A percentile compares a stretch with the other conserved stretches of the same genome.
phyloP scores from a whole-genome alignment of 2,113 vertebrate species.

The Motacilla alba region DNA sequence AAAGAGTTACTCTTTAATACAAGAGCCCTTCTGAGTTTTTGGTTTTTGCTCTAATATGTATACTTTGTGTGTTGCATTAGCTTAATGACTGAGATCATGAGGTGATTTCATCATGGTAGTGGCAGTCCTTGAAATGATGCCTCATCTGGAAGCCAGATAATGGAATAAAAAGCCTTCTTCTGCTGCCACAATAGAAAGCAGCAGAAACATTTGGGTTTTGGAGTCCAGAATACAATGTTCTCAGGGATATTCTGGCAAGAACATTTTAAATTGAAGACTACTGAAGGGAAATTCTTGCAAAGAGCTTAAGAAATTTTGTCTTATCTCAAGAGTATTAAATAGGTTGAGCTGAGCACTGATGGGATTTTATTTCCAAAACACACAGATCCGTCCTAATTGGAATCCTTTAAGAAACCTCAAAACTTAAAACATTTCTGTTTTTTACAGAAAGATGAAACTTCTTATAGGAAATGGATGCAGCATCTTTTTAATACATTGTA shows the following conservation, averaged over 20 bases:
- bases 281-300: background rate
- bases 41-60: background rate
- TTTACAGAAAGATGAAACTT: background rate
- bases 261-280: background rate
- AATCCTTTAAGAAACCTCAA: background rate
- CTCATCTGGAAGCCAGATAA: background rate
- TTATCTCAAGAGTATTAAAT: background rate
- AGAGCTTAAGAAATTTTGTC: background rate
- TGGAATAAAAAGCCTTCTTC: background rate
- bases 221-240: background rate
- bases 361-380: background rate
- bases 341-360: background rate
- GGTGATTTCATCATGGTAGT: background rate
- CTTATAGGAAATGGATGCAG: background rate
- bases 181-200: background rate
- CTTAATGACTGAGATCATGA: background rate
- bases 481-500: background rate
- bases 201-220: background rate
- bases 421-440: background rate
- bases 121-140: background rate
- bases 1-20: background rate
- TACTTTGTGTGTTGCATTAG: background rate
- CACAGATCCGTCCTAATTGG: background rate
- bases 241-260: background rate
- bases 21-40: background rate